These are phyloP conservation scores for Leptobrachium leishanense DNA, from an alignment of 2,113 vertebrate genomes.

Conservation along the genomic window DNA sequence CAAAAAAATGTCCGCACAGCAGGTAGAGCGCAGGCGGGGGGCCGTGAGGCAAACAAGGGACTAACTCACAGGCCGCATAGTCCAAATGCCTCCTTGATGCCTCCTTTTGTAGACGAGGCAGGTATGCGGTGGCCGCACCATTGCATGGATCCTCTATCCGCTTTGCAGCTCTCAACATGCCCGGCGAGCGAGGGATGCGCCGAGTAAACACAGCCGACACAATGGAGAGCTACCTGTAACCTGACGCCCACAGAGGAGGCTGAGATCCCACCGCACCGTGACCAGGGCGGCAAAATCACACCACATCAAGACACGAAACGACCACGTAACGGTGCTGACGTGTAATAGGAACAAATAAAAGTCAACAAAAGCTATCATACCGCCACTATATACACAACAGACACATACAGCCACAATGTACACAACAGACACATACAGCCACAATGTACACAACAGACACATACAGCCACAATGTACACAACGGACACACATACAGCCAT, in stretches of 20 bases:
- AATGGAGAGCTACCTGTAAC: not conserved
- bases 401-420: too few species aligned
- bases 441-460: too few species aligned
- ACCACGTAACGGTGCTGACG: too few species aligned
- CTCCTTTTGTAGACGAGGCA: not conserved
- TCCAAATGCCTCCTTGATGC: not conserved
- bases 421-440: too few species aligned
- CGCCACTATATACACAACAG: too few species aligned
- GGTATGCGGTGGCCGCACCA: not conserved
- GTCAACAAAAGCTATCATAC: too few species aligned
- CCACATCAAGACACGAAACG: too few species aligned
- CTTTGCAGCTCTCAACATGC: not conserved
- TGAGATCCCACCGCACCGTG: too few species aligned
- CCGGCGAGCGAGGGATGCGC: not conserved
- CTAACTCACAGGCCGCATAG: not conserved
- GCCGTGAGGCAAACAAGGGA: not conserved
- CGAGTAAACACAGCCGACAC: not conserved
- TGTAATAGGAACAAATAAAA: too few species aligned
- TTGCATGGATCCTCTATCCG: not conserved
- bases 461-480: too few species aligned
- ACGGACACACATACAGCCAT: too few species aligned
- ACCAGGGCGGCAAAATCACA: too few species aligned
- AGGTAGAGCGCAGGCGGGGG: slow-evolving; percentile 18
- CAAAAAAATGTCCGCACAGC: slow-evolving; percentile 13
- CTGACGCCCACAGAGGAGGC: not conserved